Conservation (phyloP, 2,113 vertebrate genomes). For the Falcunculus frontatus region DNA sequence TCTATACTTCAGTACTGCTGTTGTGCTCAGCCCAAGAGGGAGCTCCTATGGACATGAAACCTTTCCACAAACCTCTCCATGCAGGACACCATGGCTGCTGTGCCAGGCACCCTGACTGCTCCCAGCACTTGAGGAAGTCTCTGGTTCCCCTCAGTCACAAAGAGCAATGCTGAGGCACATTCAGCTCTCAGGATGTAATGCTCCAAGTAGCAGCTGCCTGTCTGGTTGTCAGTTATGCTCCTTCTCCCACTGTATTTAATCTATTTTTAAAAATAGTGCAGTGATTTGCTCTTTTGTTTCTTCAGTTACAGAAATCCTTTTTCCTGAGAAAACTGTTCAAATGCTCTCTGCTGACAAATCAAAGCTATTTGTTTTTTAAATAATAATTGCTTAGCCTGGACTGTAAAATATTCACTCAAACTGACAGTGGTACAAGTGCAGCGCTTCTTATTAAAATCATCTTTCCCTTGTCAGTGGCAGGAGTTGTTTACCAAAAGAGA, state of each 20-base stretch:
- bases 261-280: not conserved
- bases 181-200: not conserved
- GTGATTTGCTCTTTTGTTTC: not conserved
- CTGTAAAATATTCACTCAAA: not conserved
- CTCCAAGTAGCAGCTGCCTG: not conserved
- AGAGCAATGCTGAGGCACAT: not conserved
- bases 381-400: not conserved
- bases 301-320: not conserved
- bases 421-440: not conserved
- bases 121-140: not conserved
- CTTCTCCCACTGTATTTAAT: not conserved
- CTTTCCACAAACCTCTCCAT: not conserved
- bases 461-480: not conserved
- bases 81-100: fast-evolving
- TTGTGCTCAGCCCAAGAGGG: not conserved
- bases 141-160: not conserved
- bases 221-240: not conserved
- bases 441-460: not conserved
- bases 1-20: not conserved
- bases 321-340: not conserved
- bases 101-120: not conserved
- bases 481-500: not conserved
- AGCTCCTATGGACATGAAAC: not conserved
- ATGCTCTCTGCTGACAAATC: not conserved
- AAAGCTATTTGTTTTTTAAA: not conserved